A percentile compares a stretch with the other conserved stretches of the same genome.
These are phyloP conservation scores for Buphagus erythrorhynchus DNA, from an alignment of 2,797 vertebrate species.

Conservation along the genomic window DNA sequence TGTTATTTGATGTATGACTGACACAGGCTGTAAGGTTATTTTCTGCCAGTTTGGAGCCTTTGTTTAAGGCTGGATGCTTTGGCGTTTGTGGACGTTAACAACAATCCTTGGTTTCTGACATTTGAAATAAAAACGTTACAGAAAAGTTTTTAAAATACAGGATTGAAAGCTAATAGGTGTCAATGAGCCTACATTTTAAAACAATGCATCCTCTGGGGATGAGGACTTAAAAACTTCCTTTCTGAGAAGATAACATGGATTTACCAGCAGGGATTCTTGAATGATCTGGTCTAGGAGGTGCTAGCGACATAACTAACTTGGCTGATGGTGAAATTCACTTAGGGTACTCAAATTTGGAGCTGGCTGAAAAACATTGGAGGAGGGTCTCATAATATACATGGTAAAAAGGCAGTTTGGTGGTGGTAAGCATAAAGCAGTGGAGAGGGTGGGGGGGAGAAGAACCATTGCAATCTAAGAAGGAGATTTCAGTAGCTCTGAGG, in stretches of 20 bases:
- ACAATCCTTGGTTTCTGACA: neutral
- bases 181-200: neutral
- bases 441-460: too few relatives aligned
- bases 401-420: neutral
- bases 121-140: neutral
- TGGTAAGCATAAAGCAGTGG: neutral
- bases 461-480: neutral
- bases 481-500: neutral
- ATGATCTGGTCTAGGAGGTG: neutral
- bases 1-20: constrained; percentile 45
- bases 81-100: neutral
- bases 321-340: neutral
- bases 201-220: neutral
- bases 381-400: neutral
- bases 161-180: neutral
- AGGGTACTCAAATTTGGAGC: neutral
- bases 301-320: neutral
- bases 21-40: constrained; percentile 11
- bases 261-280: neutral
- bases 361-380: neutral
- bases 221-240: neutral
- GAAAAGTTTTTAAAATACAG: neutral
- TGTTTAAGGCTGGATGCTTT: neutral
- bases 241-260: neutral
- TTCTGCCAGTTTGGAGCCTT: neutral